Evolutionary conservation across 1,140 invertebrate species (phyloP).

Genomic region (fruit fly (Drosophila melanogaster)): Release_6_plus_ISO1_MT NC_004354.4:8356501-8357000

Average conservation of each 20-base stretch:
- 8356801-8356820: slow-evolving; percentile 51
- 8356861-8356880: slow-evolving; percentile 25
- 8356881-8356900: background rate
- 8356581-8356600: slow-evolving; percentile 43
- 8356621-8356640: background rate
- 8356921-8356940: background rate
- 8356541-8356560: slow-evolving; percentile 71
- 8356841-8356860: slow-evolving; percentile 43
- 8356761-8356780: background rate
- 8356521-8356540: slow-evolving; percentile 71
- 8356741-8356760: too few species aligned
- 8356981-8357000: too few species aligned
- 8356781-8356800: slow-evolving; percentile 39
- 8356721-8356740: too few species aligned
- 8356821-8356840: slow-evolving; percentile 44
- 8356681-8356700: slow-evolving; percentile 35
- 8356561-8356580: slow-evolving; percentile 65
- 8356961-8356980: too few species aligned
- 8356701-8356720: slow-evolving; percentile 1
- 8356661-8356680: slow-evolving; percentile 18
- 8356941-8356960: too few species aligned
- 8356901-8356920: background rate
- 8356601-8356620: slow-evolving; percentile 14
- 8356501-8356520: background rate
- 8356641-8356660: background rate